Base-by-base conservation (phyloP, 2,797 vertebrate species). In the Muraenolepis orangiensis region DNA sequence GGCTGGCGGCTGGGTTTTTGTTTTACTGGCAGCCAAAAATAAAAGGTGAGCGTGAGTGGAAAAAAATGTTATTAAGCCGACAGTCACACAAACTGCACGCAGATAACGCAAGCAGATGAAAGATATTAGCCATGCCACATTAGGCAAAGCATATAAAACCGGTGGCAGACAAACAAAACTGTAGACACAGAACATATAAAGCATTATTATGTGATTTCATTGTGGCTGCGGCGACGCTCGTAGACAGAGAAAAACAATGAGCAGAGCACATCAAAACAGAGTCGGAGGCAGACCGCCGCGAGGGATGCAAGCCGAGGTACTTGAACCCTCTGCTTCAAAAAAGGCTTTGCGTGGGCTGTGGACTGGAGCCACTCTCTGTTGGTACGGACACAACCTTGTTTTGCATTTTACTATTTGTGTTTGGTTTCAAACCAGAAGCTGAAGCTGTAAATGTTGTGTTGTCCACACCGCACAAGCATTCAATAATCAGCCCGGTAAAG, bases 161-260 rank as follows among this genome's bases (percentile, higher is more conserved):
- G 26, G 57, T 26, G 23, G 23, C 57, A 64, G 57, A 64, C 57
- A 64, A 64, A 64, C 57, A 64, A 64, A 64, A 64, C 57, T 26
- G 57, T 26, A 26, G 57, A 64, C 57, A 64, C n/a, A 64, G 57
- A 64, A n/a, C n/a, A 26, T 64, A 64, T 64, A 64, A 64, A 64
- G 57, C 23, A 11, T 64, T 64, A 26, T 64, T 11, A 64, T 64
- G 57, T 64, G 18, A 64, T 64, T 26, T 12, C 26, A 64, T 12
- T 64, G 57, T 26, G 57, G 57, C 26, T 26, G 57, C 12, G 57
- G n/a, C n/a, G 23, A 12, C 57, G 12, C 57, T 64, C 5, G 57
- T 23, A 64, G 57, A 28, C 57, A 26, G 57, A 13, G 26, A n/a
- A 64, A 13, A n/a, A 3, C 57, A 23, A 64, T 64, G 26, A 64